These are phyloP conservation scores for Drosophila fungiperda DNA, from an alignment of 2,888 invertebrate species.

Conservation along the genomic window DNA sequence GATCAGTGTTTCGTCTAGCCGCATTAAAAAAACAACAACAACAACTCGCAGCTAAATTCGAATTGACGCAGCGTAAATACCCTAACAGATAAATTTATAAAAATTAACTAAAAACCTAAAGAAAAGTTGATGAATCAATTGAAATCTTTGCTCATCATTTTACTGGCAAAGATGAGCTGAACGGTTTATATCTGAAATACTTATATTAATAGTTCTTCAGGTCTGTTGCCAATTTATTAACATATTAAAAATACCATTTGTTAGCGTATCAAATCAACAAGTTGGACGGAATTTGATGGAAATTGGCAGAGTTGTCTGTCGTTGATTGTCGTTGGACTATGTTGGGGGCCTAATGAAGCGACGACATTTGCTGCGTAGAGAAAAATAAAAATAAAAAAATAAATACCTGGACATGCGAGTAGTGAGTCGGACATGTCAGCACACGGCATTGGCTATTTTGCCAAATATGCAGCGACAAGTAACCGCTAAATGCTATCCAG, in stretches of 20 bases:
- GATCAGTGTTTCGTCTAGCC: slow-evolving; percentile 66
- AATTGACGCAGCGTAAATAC: slow-evolving; percentile 21
- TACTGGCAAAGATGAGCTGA: background rate
- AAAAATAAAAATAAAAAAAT: background rate
- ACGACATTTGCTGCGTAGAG: slow-evolving; percentile 54
- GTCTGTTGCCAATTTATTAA: background rate
- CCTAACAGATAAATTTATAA: slow-evolving; percentile 5
- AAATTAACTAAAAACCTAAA: background rate
- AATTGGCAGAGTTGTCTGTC: slow-evolving; percentile 76
- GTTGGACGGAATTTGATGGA: slow-evolving; percentile 70
- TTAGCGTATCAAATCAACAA: slow-evolving; percentile 33
- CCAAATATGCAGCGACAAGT: slow-evolving; percentile 73
- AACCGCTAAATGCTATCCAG: slow-evolving; percentile 70
- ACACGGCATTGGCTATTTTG: slow-evolving; percentile 48
- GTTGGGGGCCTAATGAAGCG: slow-evolving; percentile 73
- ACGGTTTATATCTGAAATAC: background rate
- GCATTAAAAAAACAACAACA: slow-evolving; percentile 31
- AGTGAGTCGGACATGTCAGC: slow-evolving; percentile 48
- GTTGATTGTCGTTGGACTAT: slow-evolving; percentile 47
- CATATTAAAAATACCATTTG: background rate
- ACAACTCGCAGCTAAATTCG: background rate
- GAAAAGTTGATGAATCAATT: background rate
- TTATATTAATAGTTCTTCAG: too few species aligned
- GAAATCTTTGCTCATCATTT: background rate
- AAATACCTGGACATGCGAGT: slow-evolving; percentile 43